Percentiles rank a stretch among this genome's conserved stretches.
Evolutionary conservation across 2,113 vertebrate species (phyloP).

Genomic region (Apteryx owenii): DNA sequence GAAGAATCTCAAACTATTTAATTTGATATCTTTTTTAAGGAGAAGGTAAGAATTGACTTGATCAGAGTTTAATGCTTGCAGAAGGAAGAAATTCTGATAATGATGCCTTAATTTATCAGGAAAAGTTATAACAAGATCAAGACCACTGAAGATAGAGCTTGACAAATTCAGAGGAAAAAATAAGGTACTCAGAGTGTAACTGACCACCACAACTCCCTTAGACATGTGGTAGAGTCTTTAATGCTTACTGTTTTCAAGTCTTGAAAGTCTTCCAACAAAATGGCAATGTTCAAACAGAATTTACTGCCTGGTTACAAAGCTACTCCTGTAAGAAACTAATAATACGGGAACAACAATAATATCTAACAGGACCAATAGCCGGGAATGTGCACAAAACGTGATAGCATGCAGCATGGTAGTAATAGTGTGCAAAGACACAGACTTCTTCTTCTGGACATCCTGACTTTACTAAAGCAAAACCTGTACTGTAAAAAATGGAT

Average conservation of each 20-base stretch:
- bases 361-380: not conserved
- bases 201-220: not conserved
- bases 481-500: not conserved
- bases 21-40: slow-evolving; percentile 7
- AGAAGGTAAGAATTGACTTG: slow-evolving; percentile 27
- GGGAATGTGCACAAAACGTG: not conserved
- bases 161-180: slow-evolving; percentile 43
- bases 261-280: not conserved
- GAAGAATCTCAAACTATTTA: slow-evolving; percentile 36
- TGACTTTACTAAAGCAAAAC: not conserved
- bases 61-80: slow-evolving; percentile 33
- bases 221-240: not conserved
- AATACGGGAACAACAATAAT: not conserved
- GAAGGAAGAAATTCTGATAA: slow-evolving; percentile 36
- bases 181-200: slow-evolving; percentile 30
- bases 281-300: not conserved
- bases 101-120: slow-evolving; percentile 56
- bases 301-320: not conserved
- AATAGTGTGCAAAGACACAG: not conserved
- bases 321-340: not conserved
- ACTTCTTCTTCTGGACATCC: not conserved
- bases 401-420: not conserved
- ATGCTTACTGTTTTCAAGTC: not conserved
- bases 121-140: slow-evolving; percentile 39
- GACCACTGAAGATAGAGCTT: slow-evolving; percentile 10